A percentile compares a stretch with the other conserved stretches of the same genome.
These are phyloP conservation scores for Dasysyrphus tricinctus DNA, from an alignment of 2,888 invertebrate genomes.

Conservation along the genomic window DNA sequence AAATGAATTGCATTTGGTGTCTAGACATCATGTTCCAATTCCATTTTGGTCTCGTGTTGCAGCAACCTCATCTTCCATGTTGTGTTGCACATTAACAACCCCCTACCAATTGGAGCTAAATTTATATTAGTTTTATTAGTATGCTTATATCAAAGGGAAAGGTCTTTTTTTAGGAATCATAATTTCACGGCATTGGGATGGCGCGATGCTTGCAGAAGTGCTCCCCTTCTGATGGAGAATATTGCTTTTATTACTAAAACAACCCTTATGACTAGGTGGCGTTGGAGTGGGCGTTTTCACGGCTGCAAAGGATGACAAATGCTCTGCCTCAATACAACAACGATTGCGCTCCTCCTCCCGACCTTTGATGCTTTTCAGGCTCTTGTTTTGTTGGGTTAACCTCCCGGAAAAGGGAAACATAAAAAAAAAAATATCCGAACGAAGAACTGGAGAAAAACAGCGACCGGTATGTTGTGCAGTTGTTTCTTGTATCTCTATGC, in stretches of 20 bases:
- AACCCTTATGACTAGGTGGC: constrained; percentile 53
- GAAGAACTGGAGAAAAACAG: constrained; percentile 57
- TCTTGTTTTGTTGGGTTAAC: constrained; percentile 59
- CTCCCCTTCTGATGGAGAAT: constrained; percentile 52
- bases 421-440: constrained; percentile 26
- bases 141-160: no score
- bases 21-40: constrained; percentile 51
- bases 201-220: constrained; percentile 44
- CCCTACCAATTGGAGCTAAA: not conserved
- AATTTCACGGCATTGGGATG: not conserved
- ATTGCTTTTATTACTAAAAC: constrained; percentile 62
- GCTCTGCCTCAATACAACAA: constrained; percentile 45
- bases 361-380: constrained; percentile 66
- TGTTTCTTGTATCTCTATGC: constrained; percentile 45
- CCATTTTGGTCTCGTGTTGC: constrained; percentile 53
- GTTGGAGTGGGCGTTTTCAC: constrained; percentile 71
- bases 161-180: constrained; percentile 11
- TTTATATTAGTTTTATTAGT: not conserved
- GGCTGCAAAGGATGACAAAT: constrained; percentile 59
- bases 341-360: constrained; percentile 71
- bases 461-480: constrained; percentile 56
- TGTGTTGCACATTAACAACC: constrained; percentile 19
- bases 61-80: constrained; percentile 59
- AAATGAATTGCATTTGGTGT: constrained; percentile 47
- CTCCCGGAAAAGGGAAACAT: constrained; percentile 63